These are phyloP conservation scores for Misgurnus anguillicaudatus DNA, from an alignment of 2,113 vertebrate genomes.

Conservation along the genomic window DNA sequence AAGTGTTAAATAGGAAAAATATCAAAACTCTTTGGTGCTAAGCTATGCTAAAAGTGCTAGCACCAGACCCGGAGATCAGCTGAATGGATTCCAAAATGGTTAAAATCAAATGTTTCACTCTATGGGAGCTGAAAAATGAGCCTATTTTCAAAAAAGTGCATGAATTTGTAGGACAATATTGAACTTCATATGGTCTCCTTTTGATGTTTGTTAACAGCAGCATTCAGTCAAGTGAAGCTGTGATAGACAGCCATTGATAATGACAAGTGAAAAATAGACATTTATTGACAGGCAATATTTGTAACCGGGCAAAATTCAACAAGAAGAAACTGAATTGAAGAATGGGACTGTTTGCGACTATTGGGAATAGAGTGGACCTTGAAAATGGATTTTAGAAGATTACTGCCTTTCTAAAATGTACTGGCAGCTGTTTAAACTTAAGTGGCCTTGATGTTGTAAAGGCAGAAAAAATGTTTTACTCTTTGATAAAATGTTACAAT, in stretches of 20 bases:
- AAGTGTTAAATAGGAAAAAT: too few relatives aligned
- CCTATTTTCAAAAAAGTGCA: too few relatives aligned
- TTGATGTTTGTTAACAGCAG: slow-evolving; percentile 3
- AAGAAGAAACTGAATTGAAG: too few relatives aligned
- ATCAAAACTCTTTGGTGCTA: not conserved
- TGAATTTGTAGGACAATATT: not conserved
- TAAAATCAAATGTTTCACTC: too few relatives aligned
- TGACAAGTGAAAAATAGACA: slow-evolving; percentile 9
- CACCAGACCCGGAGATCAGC: too few relatives aligned
- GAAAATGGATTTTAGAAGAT: not conserved
- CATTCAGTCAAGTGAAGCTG: not conserved
- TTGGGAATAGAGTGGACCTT: not conserved
- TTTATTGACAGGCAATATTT: too few relatives aligned
- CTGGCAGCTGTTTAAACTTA: not conserved
- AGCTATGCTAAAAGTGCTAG: too few relatives aligned
- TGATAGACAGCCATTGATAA: not conserved
- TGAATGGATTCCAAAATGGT: too few relatives aligned
- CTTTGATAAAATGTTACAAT: too few relatives aligned
- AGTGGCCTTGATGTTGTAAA: not conserved
- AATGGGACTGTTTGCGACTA: not conserved
- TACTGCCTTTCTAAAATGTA: not conserved
- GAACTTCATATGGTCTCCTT: not conserved
- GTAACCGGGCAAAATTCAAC: too few relatives aligned
- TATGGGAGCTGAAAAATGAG: too few relatives aligned
- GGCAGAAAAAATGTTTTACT: not conserved